Evolutionary conservation across 2,797 vertebrate genomes (phyloP).

Genomic region (Periparus ater): DNA sequence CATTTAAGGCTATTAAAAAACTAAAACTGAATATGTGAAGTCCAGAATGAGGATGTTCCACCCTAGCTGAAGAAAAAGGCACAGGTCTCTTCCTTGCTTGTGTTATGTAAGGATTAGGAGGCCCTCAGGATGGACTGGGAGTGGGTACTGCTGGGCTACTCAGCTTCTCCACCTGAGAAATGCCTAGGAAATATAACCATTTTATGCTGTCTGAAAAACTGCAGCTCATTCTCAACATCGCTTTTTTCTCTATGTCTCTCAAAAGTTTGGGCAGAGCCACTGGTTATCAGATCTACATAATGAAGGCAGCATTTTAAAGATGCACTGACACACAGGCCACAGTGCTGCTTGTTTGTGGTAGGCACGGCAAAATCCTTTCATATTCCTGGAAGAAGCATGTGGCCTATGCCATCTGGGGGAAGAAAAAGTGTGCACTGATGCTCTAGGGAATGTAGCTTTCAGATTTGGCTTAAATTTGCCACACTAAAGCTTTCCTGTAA

Average conservation of each 20-base stretch:
- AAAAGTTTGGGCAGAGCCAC: not conserved
- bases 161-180: not conserved
- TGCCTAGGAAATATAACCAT: not conserved
- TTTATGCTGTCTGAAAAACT: not conserved
- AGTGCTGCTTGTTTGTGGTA: not conserved
- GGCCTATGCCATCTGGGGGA: not conserved
- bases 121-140: not conserved
- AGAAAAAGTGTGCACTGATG: not conserved
- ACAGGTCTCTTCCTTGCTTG: not conserved
- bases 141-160: not conserved
- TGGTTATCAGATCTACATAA: accelerated
- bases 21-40: accelerated
- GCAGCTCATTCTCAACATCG: not conserved
- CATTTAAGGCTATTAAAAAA: not conserved
- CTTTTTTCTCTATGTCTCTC: not conserved
- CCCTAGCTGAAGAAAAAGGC: not conserved
- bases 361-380: not conserved
- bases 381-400: not conserved
- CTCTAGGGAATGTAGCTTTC: not conserved
- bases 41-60: not conserved
- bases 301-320: not conserved
- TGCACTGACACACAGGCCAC: not conserved
- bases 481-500: not conserved
- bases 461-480: not conserved
- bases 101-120: not conserved